Percentiles rank a stretch among this genome's conserved stretches.
Conservation (phyloP, 2,797 vertebrate genomes). For the Melanotaenia nigrans region DNA sequence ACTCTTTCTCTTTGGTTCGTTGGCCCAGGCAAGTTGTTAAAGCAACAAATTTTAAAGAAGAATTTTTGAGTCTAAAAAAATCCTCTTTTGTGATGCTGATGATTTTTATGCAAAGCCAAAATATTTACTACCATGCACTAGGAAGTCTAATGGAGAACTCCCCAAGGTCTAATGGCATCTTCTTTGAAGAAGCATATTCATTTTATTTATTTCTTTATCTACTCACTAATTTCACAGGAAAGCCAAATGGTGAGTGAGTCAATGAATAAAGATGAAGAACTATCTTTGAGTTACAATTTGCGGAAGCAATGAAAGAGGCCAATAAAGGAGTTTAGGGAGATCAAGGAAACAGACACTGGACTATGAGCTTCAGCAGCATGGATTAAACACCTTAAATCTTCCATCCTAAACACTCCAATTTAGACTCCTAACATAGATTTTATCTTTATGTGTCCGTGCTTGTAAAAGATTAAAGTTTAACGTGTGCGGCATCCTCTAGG, state of each 20-base stretch:
- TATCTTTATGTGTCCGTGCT: constrained; percentile 72
- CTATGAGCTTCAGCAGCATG: constrained; percentile 45
- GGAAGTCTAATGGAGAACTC: background rate
- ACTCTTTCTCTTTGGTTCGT: background rate
- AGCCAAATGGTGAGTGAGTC: constrained; percentile 49
- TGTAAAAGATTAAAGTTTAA: constrained; percentile 75
- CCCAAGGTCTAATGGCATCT: background rate
- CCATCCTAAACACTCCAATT: constrained; percentile 58
- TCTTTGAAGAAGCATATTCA: constrained; percentile 32
- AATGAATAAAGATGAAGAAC: constrained; percentile 61
- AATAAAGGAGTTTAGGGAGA: constrained; percentile 65
- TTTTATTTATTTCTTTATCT: constrained; percentile 35
- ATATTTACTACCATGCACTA: background rate
- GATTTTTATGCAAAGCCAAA: background rate
- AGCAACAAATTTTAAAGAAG: background rate
- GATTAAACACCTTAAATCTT: constrained; percentile 70
- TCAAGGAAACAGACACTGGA: constrained; percentile 66
- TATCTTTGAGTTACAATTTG: constrained; percentile 64
- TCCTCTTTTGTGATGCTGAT: background rate
- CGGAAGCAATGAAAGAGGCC: constrained; percentile 66
- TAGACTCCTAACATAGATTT: constrained; percentile 51
- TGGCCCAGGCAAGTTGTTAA: background rate
- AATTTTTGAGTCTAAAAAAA: background rate
- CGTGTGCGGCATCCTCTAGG: constrained; percentile 43
- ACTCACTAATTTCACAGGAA: constrained; percentile 42